Base-by-base conservation (phyloP, 1,140 invertebrate species). In the Phymastichus coffea region DNA sequence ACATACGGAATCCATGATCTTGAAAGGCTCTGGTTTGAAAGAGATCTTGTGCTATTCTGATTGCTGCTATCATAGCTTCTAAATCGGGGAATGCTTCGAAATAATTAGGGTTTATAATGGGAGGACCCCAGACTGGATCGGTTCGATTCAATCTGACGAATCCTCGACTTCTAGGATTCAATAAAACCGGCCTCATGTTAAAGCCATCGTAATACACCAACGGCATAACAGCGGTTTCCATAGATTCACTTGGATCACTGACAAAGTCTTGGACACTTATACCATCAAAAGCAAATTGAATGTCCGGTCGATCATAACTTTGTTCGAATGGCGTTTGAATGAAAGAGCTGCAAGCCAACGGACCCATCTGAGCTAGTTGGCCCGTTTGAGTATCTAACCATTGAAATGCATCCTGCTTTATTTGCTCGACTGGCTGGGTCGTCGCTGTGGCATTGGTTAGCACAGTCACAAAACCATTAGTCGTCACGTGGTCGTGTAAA, bases 401-500 rank as follows among this genome's bases (percentile, higher is more conserved):
- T 20, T 78, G 64, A 19, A 80, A 69, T 1, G 85, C 61, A 55
- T 87, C 86, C 7, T 77, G 61, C 38, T 77, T 72, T 26, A 82
- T 76, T 66, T 83, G 77, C 10, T 83, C 68, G n/a, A 81, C 71
- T 63, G 75, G 73, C 20, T 66, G 69, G 4, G 20, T 60, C 1
- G 76, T 84, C 0, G 82, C 75, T 0, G 85, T 82, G 17, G 80
- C 74, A 58, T 86, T 85, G 0, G 67, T 73, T 30, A 86, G 37
- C 0, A 55, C 54, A 0, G 67, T 83, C 0, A 87, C 75, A 0
- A 85, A 70, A 15, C 85, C 81, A 64, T 82, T 80, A n/a, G 81
- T 82, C 0, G 84, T 85, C 0, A 81, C 64, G 66, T 88, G 86
- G 65, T 88, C 86, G 68, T 87, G 84, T 0, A 92, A 80, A 73